These are phyloP conservation scores for Bolinopsis microptera DNA, from an alignment of 37 sponge, comb jelly and placozoan genomes.

Conservation along the genomic window DNA sequence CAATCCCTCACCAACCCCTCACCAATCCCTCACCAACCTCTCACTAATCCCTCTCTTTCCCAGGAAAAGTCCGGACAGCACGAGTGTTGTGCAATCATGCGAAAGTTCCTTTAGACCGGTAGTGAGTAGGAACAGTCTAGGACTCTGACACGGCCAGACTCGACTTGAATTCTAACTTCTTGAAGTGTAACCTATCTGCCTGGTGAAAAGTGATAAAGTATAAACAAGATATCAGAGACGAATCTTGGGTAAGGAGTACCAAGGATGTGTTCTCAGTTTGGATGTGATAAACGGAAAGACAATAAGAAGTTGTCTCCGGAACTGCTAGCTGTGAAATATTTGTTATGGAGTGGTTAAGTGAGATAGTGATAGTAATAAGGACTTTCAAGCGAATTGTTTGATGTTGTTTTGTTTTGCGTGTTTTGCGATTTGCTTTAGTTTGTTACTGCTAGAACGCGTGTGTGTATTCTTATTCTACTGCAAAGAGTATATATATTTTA, in stretches of 20 bases:
- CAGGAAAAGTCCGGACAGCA: conserved; percentile 37
- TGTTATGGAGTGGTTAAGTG: background rate
- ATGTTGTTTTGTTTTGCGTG: background rate
- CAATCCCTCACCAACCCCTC: no score
- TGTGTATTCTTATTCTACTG: background rate
- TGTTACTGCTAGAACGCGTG: background rate
- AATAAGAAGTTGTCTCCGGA: no score
- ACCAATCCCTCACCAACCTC: no score
- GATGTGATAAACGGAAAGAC: background rate
- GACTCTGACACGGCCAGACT: background rate
- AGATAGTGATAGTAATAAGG: background rate
- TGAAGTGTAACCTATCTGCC: background rate
- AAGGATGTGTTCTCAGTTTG: no score
- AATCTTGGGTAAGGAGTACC: no score
- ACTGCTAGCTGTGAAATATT: background rate
- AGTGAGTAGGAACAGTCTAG: conserved; percentile 3
- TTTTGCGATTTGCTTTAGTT: background rate
- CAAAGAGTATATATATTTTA: background rate
- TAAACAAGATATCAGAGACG: no score
- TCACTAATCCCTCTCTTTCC: background rate
- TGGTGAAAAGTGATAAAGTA: no score
- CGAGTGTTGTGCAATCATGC: background rate
- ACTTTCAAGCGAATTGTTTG: background rate
- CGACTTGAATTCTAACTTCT: background rate
- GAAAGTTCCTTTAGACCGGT: conserved; percentile 38